Conservation (phyloP, 2,113 vertebrate genomes). For the Cygnus atratus region DNA sequence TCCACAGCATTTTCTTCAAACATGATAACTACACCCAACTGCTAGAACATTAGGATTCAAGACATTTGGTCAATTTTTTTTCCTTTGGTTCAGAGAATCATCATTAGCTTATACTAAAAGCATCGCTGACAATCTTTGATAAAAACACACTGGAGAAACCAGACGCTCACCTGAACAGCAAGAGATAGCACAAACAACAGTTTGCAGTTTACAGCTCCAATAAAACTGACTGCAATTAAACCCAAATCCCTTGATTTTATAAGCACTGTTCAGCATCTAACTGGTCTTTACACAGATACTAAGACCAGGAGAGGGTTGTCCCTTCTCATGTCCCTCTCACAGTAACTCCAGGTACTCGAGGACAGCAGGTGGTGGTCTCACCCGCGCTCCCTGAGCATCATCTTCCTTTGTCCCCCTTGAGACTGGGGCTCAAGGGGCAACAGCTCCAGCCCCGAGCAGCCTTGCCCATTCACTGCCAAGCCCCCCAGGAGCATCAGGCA, state of each 20-base stretch:
- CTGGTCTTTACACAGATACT: neutral
- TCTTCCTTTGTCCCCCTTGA: rapidly evolving
- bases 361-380: neutral
- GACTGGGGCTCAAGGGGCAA: neutral
- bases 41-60: neutral
- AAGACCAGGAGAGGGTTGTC: no score
- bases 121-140: neutral
- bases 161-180: neutral
- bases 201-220: neutral
- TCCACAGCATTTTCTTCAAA: neutral
- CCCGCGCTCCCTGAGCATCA: neutral
- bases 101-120: neutral
- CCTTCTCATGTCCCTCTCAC: neutral
- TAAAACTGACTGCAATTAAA: neutral
- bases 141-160: neutral
- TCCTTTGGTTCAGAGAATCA: neutral
- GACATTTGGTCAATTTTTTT: neutral
- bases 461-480: neutral
- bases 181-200: neutral
- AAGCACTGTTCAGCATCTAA: neutral
- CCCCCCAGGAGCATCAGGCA: neutral
- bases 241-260: neutral
- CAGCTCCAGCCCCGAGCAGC: neutral
- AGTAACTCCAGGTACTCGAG: neutral
- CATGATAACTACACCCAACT: neutral